phyloP scores from a whole-genome alignment of 2,888 invertebrate genomes.

The Sarcophaga rosellei region DNA sequence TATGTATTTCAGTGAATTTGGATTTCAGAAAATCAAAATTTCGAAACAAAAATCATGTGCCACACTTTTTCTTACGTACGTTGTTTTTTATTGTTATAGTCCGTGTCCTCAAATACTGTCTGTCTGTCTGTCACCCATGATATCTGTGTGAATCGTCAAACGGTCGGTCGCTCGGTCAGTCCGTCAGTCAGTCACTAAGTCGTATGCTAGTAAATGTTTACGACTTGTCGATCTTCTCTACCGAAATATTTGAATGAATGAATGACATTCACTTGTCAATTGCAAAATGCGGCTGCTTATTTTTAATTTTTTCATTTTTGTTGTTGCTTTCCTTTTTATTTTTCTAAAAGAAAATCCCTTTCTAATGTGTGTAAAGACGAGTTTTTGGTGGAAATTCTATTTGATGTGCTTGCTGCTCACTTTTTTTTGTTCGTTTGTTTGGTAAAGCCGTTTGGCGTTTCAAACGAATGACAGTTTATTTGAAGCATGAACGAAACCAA shows the following conservation, averaged over 20 bases:
- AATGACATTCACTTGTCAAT: constrained; percentile 66
- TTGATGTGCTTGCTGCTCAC: background rate
- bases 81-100: too few relatives aligned
- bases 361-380: constrained; percentile 25
- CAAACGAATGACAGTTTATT: constrained; percentile 1
- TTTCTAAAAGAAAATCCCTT: constrained; percentile 17
- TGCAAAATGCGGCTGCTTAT: constrained; percentile 61
- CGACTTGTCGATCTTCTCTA: background rate
- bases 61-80: too few relatives aligned
- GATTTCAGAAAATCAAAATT: too few relatives aligned
- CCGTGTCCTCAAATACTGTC: too few relatives aligned
- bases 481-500: constrained; percentile 10
- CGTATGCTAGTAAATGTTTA: background rate
- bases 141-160: too few relatives aligned
- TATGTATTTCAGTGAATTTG: too few relatives aligned
- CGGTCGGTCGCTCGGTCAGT: too few relatives aligned
- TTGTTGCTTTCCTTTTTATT: too few relatives aligned
- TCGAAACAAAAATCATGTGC: too few relatives aligned
- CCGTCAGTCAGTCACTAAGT: too few relatives aligned
- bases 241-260: constrained; percentile 24
- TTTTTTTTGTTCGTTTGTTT: background rate
- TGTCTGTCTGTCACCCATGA: too few relatives aligned
- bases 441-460: background rate
- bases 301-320: constrained; percentile 22
- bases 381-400: background rate